phyloP scores from a whole-genome alignment of 2,797 vertebrate genomes.

The Enteromius mattozi region DNA sequence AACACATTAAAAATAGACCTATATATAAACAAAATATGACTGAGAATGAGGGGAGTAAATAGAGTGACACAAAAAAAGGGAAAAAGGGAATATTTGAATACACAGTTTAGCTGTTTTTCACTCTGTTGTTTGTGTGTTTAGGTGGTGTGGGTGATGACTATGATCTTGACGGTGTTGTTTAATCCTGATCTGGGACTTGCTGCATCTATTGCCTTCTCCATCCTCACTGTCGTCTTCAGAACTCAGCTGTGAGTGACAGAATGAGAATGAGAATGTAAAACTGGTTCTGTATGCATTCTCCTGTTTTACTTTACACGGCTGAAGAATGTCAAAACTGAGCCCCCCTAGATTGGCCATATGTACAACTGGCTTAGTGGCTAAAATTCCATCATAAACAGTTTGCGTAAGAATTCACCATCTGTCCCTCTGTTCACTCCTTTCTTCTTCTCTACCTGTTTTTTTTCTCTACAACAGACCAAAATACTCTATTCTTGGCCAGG shows the following conservation, averaged over 20 bases:
- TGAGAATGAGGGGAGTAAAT: neutral
- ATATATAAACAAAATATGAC: conserved; percentile 17
- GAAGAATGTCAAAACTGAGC: conserved; percentile 7
- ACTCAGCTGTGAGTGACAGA: conserved; percentile 86
- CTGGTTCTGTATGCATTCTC: neutral
- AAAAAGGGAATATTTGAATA: neutral
- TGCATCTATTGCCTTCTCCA: conserved; percentile 86
- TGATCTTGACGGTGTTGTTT: conserved; percentile 84
- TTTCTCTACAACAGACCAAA: conserved; percentile 79
- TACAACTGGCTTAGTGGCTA: neutral
- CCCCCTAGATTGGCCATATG: conserved; percentile 9
- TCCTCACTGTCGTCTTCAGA: conserved; percentile 91
- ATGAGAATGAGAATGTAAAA: neutral
- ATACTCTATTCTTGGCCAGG: conserved; percentile 89
- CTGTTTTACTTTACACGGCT: neutral
- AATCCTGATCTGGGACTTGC: conserved; percentile 91
- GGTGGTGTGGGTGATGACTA: conserved; percentile 91
- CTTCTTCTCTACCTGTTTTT: neutral
- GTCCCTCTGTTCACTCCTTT: conserved; percentile 8
- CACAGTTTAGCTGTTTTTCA: neutral
- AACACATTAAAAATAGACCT: conserved; percentile 18
- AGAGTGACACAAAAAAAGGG: neutral
- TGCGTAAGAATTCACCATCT: conserved; percentile 1
- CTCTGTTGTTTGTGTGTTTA: conserved; percentile 62
- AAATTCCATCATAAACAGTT: neutral